Evolutionary conservation across 2,888 invertebrate species (phyloP), one percentile per base, ranked within the genome.

Genomic region (Iphiclides podalirius): DNA sequence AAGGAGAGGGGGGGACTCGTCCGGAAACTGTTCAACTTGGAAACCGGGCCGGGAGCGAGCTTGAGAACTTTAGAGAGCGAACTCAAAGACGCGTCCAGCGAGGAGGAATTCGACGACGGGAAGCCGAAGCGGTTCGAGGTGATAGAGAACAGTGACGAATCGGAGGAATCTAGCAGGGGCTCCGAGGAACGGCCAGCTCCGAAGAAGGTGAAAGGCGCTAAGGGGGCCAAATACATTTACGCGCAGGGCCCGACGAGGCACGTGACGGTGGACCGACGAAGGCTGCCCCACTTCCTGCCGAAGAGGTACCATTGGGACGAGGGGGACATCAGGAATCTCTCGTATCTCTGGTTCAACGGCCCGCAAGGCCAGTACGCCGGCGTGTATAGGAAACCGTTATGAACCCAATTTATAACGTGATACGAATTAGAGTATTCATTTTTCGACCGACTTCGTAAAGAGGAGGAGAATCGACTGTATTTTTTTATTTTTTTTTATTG

Each of bases 321-420:
- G 0, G 57, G 67, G 0, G 77, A 83, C 0, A 61, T 74, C 0
- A 52, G 61, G 0, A 40, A 71, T 6, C 56, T 84, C n/a, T 73
- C 73, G 0, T 72, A 73, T 38, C 75, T 61, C 13, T 84, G 82
- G 82, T 76, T 74, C 1, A 67, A 72, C 12, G 79, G 80, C 0
- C 74, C 74, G 0, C 69, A 61, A 43, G 81, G 80, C 0, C 56
- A 47, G 8, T 70, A 65, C 50, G 26, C 60, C 4, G 57, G 57
- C 0, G 44, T 47, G 2, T 55, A 55, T 26, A 58, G 52, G 23
- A 53, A 51, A 8, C 52, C 58, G 2, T 66, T 60, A 58, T 67
- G 42, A 34, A 15, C 14, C 20, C 6, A 20, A 20, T 20, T 20
- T 4, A 4, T 6, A 20, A 20, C 6, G 20, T 4, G 3, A 20